Evolutionary conservation across 2,888 invertebrate genomes (phyloP), one percentile per base, ranked within the genome.

Genomic region (Spialia ferax): DNA sequence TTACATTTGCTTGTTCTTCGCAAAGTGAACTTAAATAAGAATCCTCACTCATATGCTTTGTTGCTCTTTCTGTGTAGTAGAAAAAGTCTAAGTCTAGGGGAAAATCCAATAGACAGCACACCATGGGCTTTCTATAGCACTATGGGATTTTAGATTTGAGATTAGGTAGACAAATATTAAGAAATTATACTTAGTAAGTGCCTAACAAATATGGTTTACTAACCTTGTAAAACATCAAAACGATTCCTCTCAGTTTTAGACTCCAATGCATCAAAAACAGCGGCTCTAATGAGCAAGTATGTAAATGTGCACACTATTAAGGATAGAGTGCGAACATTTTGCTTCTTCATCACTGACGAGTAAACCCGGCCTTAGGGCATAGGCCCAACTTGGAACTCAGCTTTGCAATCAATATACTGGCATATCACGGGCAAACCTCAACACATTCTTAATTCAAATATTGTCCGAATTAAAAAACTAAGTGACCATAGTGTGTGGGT

Each of bases 261-360:
- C 95, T 99, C 99, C 79, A 99, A 96, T 70, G 99, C 98, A 95
- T 99, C 95, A 95, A 99, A 99, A 84, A 99, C 98, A 79, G 99
- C 99, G 75, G 99, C 99, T 88, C 99, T 99, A 78, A 99, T 97
- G 82, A 99, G 96, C 92, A 99, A 96, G 94, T 99, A 99, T 84
- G 99, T 99, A 95, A 99, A 99, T 94, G 99, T 99, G 96, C 99
- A 99, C 95, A 99, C 99, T 95, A 99, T 99, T 95, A 99, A 97
- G 87, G 99, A 99, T 95, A 99, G 96, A 95, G 99, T 99, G 95
- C 99, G 98, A 94, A 99, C 99, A 97, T 99, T 99, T 97, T 99
- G 99, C 96, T 99, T 99, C 98, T 99, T 99, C 99, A 99, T 99
- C 87, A 91, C 93, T 93, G 87, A 91, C 89, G 78, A 89, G 84